These are phyloP conservation scores for Lepus oiostolus DNA, from an alignment of 2,797 vertebrate genomes.

Conservation along the genomic window DNA sequence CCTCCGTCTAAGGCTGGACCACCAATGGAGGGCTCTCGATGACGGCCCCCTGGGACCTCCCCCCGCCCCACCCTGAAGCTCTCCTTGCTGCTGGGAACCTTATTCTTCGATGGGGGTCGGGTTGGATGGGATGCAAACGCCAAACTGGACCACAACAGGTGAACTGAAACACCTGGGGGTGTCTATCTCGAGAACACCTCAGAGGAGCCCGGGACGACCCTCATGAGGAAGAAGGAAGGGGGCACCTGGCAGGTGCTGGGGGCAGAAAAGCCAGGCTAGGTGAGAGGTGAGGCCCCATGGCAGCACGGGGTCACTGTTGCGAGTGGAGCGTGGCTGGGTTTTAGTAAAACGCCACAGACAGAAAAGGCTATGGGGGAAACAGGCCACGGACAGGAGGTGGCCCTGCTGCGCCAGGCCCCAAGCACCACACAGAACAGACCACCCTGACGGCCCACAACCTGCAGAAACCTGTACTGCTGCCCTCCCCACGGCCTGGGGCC, in stretches of 20 bases:
- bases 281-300: too few relatives aligned
- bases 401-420: not conserved
- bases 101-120: too few relatives aligned
- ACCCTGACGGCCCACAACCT: not conserved
- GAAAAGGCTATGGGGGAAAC: not conserved
- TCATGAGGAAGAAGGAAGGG: not conserved
- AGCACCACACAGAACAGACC: not conserved
- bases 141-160: too few relatives aligned
- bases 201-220: not conserved
- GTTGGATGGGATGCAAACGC: accelerated
- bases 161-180: not conserved
- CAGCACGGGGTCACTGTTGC: too few relatives aligned
- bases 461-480: not conserved
- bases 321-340: accelerated
- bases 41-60: not conserved
- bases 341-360: not conserved
- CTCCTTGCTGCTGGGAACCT: not conserved
- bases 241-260: too few relatives aligned
- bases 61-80: not conserved
- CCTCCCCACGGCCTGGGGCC: not conserved
- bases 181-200: not conserved
- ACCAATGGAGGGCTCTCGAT: accelerated
- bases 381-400: not conserved
- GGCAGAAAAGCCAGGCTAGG: not conserved
- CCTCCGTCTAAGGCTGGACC: not conserved